phyloP scores from a whole-genome alignment of 2,797 vertebrate genomes.

The Phrynocephalus guinanensis region DNA sequence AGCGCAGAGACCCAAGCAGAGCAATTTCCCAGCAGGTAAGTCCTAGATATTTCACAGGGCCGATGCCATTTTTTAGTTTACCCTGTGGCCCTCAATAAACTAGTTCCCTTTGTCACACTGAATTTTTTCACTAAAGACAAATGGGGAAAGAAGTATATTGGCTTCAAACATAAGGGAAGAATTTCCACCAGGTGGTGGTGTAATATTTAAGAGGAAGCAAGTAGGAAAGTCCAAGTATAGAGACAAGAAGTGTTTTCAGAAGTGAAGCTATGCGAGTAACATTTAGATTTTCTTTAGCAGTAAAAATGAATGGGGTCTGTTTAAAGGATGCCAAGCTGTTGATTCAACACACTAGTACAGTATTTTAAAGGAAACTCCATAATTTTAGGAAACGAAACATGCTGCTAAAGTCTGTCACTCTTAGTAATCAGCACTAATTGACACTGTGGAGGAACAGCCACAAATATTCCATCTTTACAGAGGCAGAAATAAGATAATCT shows the following conservation, averaged over 20 bases:
- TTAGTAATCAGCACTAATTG: too few species aligned
- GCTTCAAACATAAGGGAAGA: neutral
- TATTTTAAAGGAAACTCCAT: too few species aligned
- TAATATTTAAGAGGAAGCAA: constrained; percentile 20
- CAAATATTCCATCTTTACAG: too few species aligned
- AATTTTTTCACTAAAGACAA: neutral
- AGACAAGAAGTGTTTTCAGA: neutral
- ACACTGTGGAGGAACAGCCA: too few species aligned
- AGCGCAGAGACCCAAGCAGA: too few species aligned
- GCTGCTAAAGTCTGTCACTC: neutral
- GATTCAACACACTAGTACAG: too few species aligned
- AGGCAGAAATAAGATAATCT: too few species aligned
- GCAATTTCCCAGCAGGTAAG: too few species aligned
- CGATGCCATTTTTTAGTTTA: rapidly evolving
- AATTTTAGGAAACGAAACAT: neutral
- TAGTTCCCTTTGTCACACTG: neutral
- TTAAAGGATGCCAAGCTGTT: neutral
- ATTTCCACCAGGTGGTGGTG: constrained; percentile 65
- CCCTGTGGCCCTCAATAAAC: neutral
- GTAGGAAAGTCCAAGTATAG: neutral
- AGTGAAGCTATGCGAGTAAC: neutral
- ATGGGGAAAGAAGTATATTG: neutral
- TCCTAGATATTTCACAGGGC: neutral
- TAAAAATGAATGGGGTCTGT: neutral
- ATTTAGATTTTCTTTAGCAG: neutral